These are phyloP conservation scores for Pseudochromis fuscus DNA, from an alignment of 2,797 vertebrate species.

Conservation along the genomic window DNA sequence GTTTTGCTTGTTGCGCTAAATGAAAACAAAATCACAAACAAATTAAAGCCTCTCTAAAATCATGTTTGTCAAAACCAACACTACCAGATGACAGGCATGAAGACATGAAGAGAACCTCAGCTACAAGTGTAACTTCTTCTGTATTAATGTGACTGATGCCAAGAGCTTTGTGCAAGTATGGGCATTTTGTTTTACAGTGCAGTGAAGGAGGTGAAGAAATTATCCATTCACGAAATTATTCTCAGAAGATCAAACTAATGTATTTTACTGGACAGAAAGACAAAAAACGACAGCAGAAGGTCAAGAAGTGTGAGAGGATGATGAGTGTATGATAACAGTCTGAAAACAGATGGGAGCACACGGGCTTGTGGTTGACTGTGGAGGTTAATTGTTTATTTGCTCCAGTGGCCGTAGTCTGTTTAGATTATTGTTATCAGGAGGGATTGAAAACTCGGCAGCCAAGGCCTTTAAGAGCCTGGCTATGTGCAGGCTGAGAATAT, in stretches of 20 bases:
- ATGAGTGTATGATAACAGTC: slow-evolving; percentile 59
- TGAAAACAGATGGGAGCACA: slow-evolving; percentile 72
- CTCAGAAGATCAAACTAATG: slow-evolving; percentile 14
- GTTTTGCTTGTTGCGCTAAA: too few relatives aligned
- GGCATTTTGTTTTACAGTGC: not conserved
- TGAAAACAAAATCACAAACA: too few relatives aligned
- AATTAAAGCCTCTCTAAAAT: too few relatives aligned
- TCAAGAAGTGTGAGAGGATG: slow-evolving; percentile 51
- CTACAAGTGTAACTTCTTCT: not conserved
- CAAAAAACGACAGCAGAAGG: slow-evolving; percentile 29
- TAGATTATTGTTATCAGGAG: slow-evolving; percentile 79
- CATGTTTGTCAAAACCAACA: too few relatives aligned
- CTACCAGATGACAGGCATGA: too few relatives aligned
- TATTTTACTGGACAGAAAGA: slow-evolving; percentile 29
- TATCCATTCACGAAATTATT: slow-evolving; percentile 8
- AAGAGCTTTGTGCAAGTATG: not conserved
- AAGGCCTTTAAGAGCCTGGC: slow-evolving; percentile 57
- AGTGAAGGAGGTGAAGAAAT: slow-evolving; percentile 17
- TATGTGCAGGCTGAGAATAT: slow-evolving; percentile 62
- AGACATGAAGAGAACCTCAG: not conserved
- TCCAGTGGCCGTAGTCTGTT: slow-evolving; percentile 73
- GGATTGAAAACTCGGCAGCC: slow-evolving; percentile 64
- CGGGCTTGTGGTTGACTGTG: slow-evolving; percentile 61
- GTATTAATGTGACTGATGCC: not conserved
- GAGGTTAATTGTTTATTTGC: slow-evolving; percentile 84